Evolutionary conservation across 2,888 invertebrate species (phyloP), one percentile per base, ranked within the genome.

Genomic region (Phyllotreta cruciferae): DNA sequence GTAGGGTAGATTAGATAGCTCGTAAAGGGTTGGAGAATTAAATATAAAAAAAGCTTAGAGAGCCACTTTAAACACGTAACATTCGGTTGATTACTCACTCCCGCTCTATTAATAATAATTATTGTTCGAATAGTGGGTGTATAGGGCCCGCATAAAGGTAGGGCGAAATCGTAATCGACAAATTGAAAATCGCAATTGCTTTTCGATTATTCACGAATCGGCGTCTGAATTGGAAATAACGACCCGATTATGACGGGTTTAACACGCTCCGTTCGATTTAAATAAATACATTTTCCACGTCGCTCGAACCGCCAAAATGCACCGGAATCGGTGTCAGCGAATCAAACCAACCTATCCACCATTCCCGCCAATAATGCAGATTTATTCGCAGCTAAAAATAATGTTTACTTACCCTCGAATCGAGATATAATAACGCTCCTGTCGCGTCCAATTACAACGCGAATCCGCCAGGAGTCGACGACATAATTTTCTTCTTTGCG

Each of bases 101-200:
- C 11, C 13, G 38, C 10, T 52, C 6, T 6, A 24, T 37, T 36
- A 52, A 52, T 52, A 10, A 37, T 39, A 34, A 38, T 7, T 10
- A 41, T 38, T 11, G 10, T 44, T 42, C 42, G n/a, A 47, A 56
- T 56, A 44, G 47, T 13, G 45, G n/a, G 37, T 36, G 13, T 56
- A 37, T 35, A n/a, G 13, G 39, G 34, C 14, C 36, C 24, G 58
- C 34, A 60, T 52, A 52, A 60, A 50, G 52, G 24, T 24, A 24
- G 42, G n/a, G 13, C 58, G 52, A 60, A 60, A 60, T 60, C 49
- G 52, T 60, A 60, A 60, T 60, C 44, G 52, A 47, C 37, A 60
- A 60, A 52, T 60, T 60, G 52, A 60, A 60, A 60, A 52, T 60
- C 42, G 52, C 49, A 60, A 60, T 60, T 60, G 58, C 58, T 60